Evolutionary conservation across 2,797 vertebrate genomes (phyloP), one percentile per base, ranked within the genome.

Genomic region (Zenarchopterus dispar): DNA sequence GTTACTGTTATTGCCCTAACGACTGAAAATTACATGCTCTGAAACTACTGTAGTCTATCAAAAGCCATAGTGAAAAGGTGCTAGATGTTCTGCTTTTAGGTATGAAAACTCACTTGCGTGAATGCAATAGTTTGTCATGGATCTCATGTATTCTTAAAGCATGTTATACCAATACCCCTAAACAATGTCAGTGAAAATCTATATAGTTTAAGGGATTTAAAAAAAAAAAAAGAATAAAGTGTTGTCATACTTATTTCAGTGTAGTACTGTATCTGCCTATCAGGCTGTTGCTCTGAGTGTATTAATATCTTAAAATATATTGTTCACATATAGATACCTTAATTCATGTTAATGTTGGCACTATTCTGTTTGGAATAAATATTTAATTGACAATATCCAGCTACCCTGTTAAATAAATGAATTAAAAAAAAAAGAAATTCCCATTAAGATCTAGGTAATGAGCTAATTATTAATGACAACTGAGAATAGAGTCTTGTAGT

Each of bases 1-100:
- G 91, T 92, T 93, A 91, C 89, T 92, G 90, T 92, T 91, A 81
- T 90, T 88, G 90, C 91, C 90, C 91, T 87, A 80, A 90, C 78
- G 89, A 94, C 91, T 92, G 92, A 92, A 90, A 89, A 90, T 90
- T 70, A 92, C 91, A 89, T 86, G 92, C 92, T 92, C 93, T 91
- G 92, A 93, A 92, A 91, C 91, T 93, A 91, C 88, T 92, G 90
- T 92, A 93, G 92, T 93, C 92, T 90, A 91, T 89, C 84, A 92
- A 54, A 95, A 94, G 94, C 94, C 94, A 95, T 93, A 94, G 93
- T 94, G 89, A 93, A 92, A 93, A 90, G 93, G 92, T 94, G 93
- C 93, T 94, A 94, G 93, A 93, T 93, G 92, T 93, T 93, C 88
- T 92, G 92, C 91, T 93, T 91, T 93, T 94, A 93, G 93, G 90